Base-by-base conservation (phyloP, 2,797 vertebrate species). In the Glyptemys insculpta region DNA sequence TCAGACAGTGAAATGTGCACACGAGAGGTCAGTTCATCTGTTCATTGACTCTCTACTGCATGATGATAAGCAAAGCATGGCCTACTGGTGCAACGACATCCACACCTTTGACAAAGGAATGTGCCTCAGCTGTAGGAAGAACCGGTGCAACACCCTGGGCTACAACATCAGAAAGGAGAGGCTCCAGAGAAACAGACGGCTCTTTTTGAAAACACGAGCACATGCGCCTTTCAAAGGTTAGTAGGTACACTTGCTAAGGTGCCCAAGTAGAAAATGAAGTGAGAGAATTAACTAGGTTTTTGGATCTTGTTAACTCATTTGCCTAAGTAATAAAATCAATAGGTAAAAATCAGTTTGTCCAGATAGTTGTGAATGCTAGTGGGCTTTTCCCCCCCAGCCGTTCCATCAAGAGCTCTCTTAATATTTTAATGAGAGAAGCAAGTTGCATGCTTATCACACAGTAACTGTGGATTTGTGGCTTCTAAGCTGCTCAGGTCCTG, bases 31-130 rank as follows among this genome's bases (percentile, higher is more conserved):
- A 0, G 99, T 99, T 54, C 99, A 99, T 92, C 98, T 99, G 16
- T 99, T 99, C 97, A 99, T 99, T 0, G 99, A 99, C 98, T 99
- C 99, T 3, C 86, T 99, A 88, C 97, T 98, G 84, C 99, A 99
- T 79, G 92, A 98, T 2, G 97, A 99, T 92, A 98, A 98, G 97
- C 99, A 98, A 96, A 99, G 98, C 97, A 98, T 62, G n/a, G 99
- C 98, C 78, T 99, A 99, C 98, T 98, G 97, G 98, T 99, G 99
- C 98, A 98, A 96, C 0, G 98, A 99, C 96, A 98, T 99, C 97
- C 97, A 94, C 27, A 98, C 98, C 8, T 99, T 99, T 91, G 97
- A 99, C 96, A 99, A 98, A 96, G 99, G 99, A 1, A 56, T 98
- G 94, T 99, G 99, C 95, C 98, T 99, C 94, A 99, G 98, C 98